Evolutionary conservation across 2,888 invertebrate species (phyloP), one percentile per base, ranked within the genome.

Genomic region (Aporophyla lueneburgensis): DNA sequence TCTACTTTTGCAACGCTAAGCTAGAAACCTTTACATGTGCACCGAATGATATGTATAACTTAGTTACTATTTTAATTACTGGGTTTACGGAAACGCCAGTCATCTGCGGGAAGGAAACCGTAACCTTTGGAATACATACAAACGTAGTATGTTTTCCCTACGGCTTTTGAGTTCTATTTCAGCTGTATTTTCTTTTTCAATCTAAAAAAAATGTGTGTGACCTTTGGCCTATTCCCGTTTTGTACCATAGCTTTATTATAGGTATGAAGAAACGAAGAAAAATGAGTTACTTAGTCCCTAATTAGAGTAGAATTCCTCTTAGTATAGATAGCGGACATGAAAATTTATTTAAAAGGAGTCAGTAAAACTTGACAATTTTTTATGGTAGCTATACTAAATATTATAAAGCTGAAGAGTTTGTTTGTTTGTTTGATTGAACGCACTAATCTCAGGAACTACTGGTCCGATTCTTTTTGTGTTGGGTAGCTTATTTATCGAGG

Each of bases 11-110:
- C 61, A 43, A 16, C 16, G 16, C 33, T 33, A 19, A 24, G 46
- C n/a, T 19, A 14, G n/a, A 21, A 51, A 43, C 19, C 51, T 24
- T 58, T 46, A 21, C 51, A n/a, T 24, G 56, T 51, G 43, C 27
- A 24, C 33, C 40, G 43, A 24, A 43, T 27, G 43, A 16, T 27
- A 16, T 46, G n/a, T n/a, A 19, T 14, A 49, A 40, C 14, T 49
- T 53, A 5, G 27, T 54, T 56, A n/a, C 46, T 62, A 61, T 80
- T 67, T 74, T 80, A 80, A 74, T 78, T 66, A 61, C 59, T 62
- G 33, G 6, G 24, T 56, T 67, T 67, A 62, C n/a, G 66, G 24
- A 74, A 66, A 81, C 16, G 54, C 81, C 62, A 67, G 74, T 81
- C 54, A 67, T 80, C 54, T 33, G 54, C 40, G 27, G 49, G 5